These are phyloP conservation scores for Eristalis intricaria DNA, from an alignment of 2,888 invertebrate species.

Conservation along the genomic window DNA sequence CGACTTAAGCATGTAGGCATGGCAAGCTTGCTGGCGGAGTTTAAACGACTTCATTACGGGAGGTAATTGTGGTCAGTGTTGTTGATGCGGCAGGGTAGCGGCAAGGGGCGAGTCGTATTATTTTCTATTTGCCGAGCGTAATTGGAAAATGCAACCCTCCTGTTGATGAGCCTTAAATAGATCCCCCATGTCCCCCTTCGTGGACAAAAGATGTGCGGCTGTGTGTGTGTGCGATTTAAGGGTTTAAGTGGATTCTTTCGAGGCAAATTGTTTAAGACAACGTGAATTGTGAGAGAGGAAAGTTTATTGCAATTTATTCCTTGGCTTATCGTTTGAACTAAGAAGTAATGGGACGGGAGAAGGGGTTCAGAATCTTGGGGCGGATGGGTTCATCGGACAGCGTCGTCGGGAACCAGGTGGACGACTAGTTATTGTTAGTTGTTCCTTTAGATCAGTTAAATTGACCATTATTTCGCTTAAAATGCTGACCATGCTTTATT, in stretches of 20 bases:
- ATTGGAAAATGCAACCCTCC: constrained; percentile 37
- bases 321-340: no score
- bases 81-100: neutral
- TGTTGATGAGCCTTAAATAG: constrained; percentile 20
- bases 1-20: neutral
- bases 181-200: neutral
- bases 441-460: no score
- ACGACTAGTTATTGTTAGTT: no score
- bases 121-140: constrained; percentile 30
- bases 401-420: no score
- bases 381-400: no score
- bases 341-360: no score
- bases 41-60: constrained; percentile 24
- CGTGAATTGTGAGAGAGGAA: neutral
- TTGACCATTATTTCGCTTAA: no score
- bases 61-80: constrained; percentile 39
- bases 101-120: neutral
- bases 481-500: no score
- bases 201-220: neutral
- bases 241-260: neutral
- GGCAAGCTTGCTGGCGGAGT: constrained; percentile 19
- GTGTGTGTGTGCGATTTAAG: neutral
- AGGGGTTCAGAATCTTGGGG: no score
- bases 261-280: neutral
- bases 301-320: neutral